Evolutionary conservation across 2,113 vertebrate genomes (phyloP), one percentile per base, ranked within the genome.

Genomic region (Calidris pygmaea): DNA sequence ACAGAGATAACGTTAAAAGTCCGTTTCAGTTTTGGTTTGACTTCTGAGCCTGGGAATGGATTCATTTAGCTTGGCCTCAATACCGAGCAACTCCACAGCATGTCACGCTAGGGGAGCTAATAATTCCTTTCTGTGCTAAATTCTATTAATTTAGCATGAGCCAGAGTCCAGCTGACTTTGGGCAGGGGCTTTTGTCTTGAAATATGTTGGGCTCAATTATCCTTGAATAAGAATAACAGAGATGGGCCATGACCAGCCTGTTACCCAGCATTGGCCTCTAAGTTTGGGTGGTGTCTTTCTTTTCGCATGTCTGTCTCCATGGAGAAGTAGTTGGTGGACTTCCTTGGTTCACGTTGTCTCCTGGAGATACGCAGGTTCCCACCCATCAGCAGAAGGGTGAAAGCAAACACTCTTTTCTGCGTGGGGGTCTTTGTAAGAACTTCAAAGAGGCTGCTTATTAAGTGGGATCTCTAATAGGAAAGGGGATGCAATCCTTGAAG

Each of bases 221-320:
- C 63, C 37, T 16, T 13, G 19, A 34, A 5, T 34, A 10, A 47
- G 29, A 59, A 13, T 9, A 55, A 6, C 3, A 5, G 75, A 32
- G 63, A 13, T 35, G 76, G 68, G 80, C n/a, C 35, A 1, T 74
- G 14, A 26, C 30, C 80, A 58, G 50, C 23, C 48, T n/a, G 17
- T 35, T 27, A 27, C 17, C n/a, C 27, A 10, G 0, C 35, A 0
- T 0, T 48, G 72, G 30, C 53, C 56, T 27, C 9, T 47, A 7
- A 6, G 18, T 52, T 37, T 5, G 9, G 10, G n/a, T 3, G 16
- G 24, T 29, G 21, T 39, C 35, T 87, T 37, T 15, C 26, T 77
- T 95, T 80, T 18, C 41, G 26, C 41, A 3, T 1, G 4, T 56
- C 50, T 45, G 35, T 58, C 55, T 76, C 75, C 78, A 9, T 1